Evolutionary conservation across 2,797 vertebrate genomes (phyloP), one percentile per base, ranked within the genome.

Genomic region (Phoxinus dragarum): DNA sequence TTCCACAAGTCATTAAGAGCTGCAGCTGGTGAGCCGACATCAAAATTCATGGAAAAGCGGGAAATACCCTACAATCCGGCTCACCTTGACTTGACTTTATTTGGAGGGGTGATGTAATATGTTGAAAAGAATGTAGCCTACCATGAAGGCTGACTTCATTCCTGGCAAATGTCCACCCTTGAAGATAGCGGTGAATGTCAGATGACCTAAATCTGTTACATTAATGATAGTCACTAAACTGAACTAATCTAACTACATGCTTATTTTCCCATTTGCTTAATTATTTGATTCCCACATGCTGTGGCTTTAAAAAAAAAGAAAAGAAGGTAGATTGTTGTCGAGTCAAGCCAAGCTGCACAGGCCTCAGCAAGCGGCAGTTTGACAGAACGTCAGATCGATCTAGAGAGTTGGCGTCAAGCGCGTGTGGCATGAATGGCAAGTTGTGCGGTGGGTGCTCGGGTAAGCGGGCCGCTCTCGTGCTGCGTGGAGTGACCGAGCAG

Each of bases 401-500:
- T 49, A 14, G 73, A 68, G 44, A 77, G 61, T 69, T 74, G 80
- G 66, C 17, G 1, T 59, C 7, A 59, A 73, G n/a, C 31, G 6
- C 44, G 17, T 75, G 83, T 87, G 73, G 38, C 36, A 64, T 73
- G 83, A 84, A 61, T 82, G 54, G 80, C 68, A 74, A 61, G 80
- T 68, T 66, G 56, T 80, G 64, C 21, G 44, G 81, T 56, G 64
- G 40, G 79, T 59, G 27, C 38, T 73, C 54, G 89, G 47, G 56
- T 40, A 59, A 76, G 44, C 38, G 19, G 64, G 64, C 38, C 31
- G 89, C 91, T 87, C n/a, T 89, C 93, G 84, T 54, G 89, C 91
- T 91, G 93, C 85, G 92, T 88, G 82, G 89, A 89, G 90, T 90
- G 91, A 90, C 86, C 76, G 92, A 94, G 88, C 95, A 96, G 94